A percentile compares a stretch with the other conserved stretches of the same genome.
Conservation (phyloP, 2,113 vertebrate genomes). For the Oreocharis arfaki region DNA sequence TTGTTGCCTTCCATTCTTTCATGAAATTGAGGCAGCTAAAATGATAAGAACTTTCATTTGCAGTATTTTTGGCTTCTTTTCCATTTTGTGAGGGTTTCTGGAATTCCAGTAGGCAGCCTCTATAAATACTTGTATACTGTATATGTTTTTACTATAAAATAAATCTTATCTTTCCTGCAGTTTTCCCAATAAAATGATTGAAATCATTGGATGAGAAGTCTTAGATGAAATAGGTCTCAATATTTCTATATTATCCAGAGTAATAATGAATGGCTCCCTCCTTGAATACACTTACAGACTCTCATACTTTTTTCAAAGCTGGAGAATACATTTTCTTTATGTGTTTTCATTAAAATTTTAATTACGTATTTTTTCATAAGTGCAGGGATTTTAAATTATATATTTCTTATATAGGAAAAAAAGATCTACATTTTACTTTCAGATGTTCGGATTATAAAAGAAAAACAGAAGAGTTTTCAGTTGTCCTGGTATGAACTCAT, state of each 20-base stretch:
- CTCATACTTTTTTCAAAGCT: background rate
- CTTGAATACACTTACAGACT: background rate
- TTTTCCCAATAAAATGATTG: background rate
- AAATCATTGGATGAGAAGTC: background rate
- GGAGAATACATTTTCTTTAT: constrained; percentile 3
- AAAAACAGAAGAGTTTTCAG: background rate
- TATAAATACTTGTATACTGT: background rate
- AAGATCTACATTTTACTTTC: background rate
- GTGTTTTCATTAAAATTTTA: constrained; percentile 7
- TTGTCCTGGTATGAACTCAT: background rate
- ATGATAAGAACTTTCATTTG: background rate
- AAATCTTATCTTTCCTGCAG: background rate
- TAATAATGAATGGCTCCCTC: background rate
- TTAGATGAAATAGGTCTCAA: background rate
- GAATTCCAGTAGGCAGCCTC: background rate
- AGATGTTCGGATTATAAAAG: background rate
- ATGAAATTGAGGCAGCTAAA: background rate
- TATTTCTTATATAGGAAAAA: background rate
- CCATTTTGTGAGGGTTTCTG: background rate
- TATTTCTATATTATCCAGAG: background rate
- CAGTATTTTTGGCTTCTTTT: background rate
- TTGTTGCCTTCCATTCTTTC: background rate
- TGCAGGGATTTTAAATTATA: background rate
- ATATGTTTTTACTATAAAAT: background rate
- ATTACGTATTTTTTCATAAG: constrained; percentile 14